phyloP scores from a whole-genome alignment of 2,113 vertebrate species.

The Gracilinanus agilis region DNA sequence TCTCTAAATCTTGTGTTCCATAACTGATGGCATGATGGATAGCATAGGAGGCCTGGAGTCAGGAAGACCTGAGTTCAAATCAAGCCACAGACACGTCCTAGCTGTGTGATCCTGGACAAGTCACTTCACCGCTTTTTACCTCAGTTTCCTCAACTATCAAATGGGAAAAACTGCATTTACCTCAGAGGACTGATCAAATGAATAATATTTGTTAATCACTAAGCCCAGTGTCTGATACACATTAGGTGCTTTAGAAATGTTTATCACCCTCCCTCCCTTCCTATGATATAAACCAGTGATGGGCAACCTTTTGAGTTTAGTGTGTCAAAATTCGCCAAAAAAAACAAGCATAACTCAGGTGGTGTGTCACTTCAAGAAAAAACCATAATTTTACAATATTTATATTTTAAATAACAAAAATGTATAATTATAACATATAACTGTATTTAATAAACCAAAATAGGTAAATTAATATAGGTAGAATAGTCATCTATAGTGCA shows the following conservation, averaged over 20 bases:
- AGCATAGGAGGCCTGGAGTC: background rate
- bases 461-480: too few relatives aligned
- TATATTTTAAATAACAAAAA: too few relatives aligned
- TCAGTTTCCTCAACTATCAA: background rate
- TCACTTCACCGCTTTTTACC: background rate
- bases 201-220: background rate
- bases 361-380: too few relatives aligned
- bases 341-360: too few relatives aligned
- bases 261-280: background rate
- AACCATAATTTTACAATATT: too few relatives aligned
- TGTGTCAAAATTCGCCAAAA: too few relatives aligned
- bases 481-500: too few relatives aligned
- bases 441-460: too few relatives aligned
- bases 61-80: background rate
- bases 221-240: background rate
- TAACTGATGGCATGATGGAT: background rate
- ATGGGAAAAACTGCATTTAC: background rate
- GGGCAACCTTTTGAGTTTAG: too few relatives aligned
- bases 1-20: background rate
- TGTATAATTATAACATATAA: too few relatives aligned
- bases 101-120: background rate
- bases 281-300: background rate
- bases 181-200: background rate
- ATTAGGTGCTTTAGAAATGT: background rate
- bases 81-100: background rate